phyloP scores from a whole-genome alignment of 2,888 invertebrate species.

The Bellardia pandia region DNA sequence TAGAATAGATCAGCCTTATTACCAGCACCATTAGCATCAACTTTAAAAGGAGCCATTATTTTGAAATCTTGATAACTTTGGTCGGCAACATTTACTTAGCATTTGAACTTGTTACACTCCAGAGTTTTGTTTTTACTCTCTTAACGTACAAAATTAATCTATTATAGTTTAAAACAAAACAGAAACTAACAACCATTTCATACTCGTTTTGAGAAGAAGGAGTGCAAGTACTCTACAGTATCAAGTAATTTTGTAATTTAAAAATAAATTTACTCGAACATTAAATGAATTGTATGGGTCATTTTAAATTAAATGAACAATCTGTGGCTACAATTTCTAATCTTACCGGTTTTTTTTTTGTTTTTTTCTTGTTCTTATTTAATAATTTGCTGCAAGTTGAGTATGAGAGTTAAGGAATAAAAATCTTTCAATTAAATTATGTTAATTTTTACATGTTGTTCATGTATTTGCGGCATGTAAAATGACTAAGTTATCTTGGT shows the following conservation, averaged over 20 bases:
- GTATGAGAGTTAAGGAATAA: background rate
- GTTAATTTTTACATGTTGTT: constrained; percentile 58
- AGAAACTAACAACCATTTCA: background rate
- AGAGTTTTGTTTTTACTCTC: constrained; percentile 14
- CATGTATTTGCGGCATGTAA: constrained; percentile 27
- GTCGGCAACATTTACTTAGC: constrained; percentile 67
- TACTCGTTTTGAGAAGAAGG: constrained; percentile 29
- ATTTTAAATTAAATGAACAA: constrained; percentile 72
- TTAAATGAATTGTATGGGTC: constrained; percentile 69
- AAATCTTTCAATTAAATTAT: constrained; percentile 71
- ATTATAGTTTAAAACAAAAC: constrained; percentile 22
- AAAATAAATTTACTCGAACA: constrained; percentile 60
- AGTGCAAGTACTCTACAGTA: background rate
- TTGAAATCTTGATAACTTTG: constrained; percentile 52
- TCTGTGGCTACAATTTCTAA: constrained; percentile 56
- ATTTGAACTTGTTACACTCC: constrained; percentile 71
- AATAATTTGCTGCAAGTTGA: constrained; percentile 20
- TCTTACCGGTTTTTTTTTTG: constrained; percentile 46
- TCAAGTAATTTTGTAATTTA: constrained; percentile 63
- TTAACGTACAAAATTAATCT: background rate
- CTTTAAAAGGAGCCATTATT: constrained; percentile 20
- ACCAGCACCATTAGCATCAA: constrained; percentile 29
- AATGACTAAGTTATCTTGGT: background rate
- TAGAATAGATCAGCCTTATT: constrained; percentile 26
- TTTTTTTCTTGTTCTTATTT: background rate